These are phyloP conservation scores for Vannuccia rotundouncinata DNA, from an alignment of 2,888 invertebrate genomes.

Conservation along the genomic window DNA sequence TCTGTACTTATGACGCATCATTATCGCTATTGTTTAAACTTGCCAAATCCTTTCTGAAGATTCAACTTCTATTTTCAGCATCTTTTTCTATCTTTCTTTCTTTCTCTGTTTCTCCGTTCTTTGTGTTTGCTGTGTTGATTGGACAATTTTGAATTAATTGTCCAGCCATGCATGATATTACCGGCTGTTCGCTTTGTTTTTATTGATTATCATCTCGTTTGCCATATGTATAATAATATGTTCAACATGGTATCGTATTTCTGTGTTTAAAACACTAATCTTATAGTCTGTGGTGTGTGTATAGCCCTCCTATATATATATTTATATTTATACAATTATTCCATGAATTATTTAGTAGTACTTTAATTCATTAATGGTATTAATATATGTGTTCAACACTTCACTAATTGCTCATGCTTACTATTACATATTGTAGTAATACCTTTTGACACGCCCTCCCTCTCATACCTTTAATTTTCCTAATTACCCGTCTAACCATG, in stretches of 20 bases:
- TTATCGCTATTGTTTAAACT: neutral
- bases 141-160: neutral
- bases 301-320: too few relatives aligned
- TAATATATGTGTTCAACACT: too few relatives aligned
- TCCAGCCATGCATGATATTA: neutral
- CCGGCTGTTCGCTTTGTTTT: neutral
- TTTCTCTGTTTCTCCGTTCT: neutral
- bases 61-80: too few relatives aligned
- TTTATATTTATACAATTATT: slow-evolving; percentile 5
- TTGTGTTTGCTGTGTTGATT: neutral
- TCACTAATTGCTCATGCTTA: too few relatives aligned
- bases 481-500: too few relatives aligned
- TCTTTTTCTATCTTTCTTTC: too few relatives aligned
- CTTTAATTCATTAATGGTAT: too few relatives aligned
- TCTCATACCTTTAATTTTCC: too few relatives aligned
- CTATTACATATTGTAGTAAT: too few relatives aligned
- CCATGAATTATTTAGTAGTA: too few relatives aligned
- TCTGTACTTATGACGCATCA: neutral
- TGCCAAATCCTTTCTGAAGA: neutral
- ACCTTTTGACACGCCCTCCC: too few relatives aligned
- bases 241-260: neutral
- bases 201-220: neutral
- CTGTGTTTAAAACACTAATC: neutral
- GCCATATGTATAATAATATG: neutral
- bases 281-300: too few relatives aligned